Base-by-base conservation (phyloP, 2,113 vertebrate species). In the Guaruba guarouba region DNA sequence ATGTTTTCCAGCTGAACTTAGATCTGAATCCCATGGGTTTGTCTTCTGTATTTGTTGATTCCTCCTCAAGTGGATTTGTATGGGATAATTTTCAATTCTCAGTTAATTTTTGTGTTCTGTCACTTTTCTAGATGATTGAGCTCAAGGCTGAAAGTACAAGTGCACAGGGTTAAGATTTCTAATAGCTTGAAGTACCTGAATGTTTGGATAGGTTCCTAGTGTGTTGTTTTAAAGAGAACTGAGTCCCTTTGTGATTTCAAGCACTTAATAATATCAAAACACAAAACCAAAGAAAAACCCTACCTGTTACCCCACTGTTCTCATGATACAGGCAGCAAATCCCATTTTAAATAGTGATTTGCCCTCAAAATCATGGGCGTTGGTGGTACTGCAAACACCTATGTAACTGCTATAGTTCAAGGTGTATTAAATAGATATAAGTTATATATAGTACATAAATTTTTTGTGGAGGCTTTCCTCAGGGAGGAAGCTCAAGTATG, bases 361-460 rank as follows among this genome's bases (percentile, higher is more conserved):
- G 27, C 4, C 44, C 55, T 80, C 28, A 35, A 69, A 89, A 17
- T 64, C 5, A n/a, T 51, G 63, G 43, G 3, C 17, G 19, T 85
- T 61, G 85, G 4, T 82, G 63, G 3, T 48, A 29, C 17, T 75
- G 17, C 17, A 75, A 63, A 66, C 0, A 0, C 11, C 41, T 44
- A 23, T 11, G 2, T 68, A 67, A 54, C 9, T 79, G 75, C 19
- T 46, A 5, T 5, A 24, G n/a, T 74, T 83, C 33, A 31, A 3
- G 4, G 1, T 62, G 5, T 51, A 17, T 88, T 88, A 69, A 71
- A 77, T 46, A 20, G 5, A 17, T 91, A 6, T 24, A 35, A 5
- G 4, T 51, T 49, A 7, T 55, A 48, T 4, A 5, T 8, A 63
- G 3, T 33, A 11, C 2, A 7, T 54, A 7, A 1, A 3, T 20